phyloP scores from a whole-genome alignment of 2,113 vertebrate species.

The Quiscalus mexicanus region DNA sequence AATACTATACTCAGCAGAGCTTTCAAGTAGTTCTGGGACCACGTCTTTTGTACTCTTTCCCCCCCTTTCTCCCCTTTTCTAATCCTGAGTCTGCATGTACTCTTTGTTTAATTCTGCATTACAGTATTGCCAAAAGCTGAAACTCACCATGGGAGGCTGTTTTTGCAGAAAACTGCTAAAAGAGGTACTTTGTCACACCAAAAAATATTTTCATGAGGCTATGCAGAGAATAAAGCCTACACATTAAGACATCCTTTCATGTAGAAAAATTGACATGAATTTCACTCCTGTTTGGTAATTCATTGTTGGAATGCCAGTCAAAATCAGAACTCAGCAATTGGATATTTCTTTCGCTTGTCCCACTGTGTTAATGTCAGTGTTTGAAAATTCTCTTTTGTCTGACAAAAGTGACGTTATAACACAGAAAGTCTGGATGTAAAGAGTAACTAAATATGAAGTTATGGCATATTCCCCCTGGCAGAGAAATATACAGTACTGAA shows the following conservation, averaged over 20 bases:
- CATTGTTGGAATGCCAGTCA: neutral
- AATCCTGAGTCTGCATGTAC: neutral
- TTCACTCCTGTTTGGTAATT: neutral
- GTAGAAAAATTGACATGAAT: neutral
- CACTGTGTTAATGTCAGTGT: neutral
- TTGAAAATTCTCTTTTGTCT: neutral
- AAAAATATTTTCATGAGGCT: neutral
- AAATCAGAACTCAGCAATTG: neutral
- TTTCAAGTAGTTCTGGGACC: neutral
- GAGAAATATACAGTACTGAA: neutral
- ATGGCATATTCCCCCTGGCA: neutral
- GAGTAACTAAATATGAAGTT: neutral
- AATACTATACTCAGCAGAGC: neutral
- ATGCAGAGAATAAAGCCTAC: neutral
- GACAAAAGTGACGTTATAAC: neutral
- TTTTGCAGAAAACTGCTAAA: neutral
- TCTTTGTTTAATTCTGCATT: neutral
- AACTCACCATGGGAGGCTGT: neutral
- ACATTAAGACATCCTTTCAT: neutral
- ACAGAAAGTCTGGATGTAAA: neutral
- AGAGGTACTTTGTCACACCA: neutral
- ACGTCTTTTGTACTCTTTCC: neutral
- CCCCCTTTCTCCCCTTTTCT: rapidly evolving
- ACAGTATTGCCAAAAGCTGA: neutral
- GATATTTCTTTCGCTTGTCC: neutral